These are phyloP conservation scores for Listronotus bonariensis DNA, from an alignment of 1,140 invertebrate species.

Conservation along the genomic window DNA sequence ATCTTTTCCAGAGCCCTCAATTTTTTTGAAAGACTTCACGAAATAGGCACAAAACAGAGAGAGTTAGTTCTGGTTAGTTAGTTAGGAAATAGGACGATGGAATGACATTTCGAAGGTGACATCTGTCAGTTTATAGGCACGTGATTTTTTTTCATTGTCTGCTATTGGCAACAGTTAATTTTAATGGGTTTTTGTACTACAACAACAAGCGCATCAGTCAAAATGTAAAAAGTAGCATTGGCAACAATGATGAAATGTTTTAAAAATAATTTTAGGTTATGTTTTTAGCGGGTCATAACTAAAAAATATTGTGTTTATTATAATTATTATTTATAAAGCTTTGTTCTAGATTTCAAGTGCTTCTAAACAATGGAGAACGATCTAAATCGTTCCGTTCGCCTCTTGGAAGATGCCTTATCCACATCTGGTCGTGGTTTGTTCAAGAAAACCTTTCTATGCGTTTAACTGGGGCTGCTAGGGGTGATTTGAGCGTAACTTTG, in stretches of 20 bases:
- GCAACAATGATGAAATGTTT: no score
- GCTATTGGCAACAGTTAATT: neutral
- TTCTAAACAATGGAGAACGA: conserved; percentile 47
- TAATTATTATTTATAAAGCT: no score
- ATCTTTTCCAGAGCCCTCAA: neutral
- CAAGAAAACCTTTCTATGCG: conserved; percentile 30
- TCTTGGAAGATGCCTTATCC: conserved; percentile 51
- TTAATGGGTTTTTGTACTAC: no score
- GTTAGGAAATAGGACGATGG: conserved; percentile 11
- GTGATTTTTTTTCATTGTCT: conserved; percentile 1
- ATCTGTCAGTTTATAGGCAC: conserved; percentile 5
- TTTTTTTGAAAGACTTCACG: no score
- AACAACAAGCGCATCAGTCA: no score
- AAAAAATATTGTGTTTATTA: no score
- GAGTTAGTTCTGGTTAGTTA: no score
- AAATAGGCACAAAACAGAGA: no score
- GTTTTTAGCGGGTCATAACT: no score
- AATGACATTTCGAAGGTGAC: conserved; percentile 22
- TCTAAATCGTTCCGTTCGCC: conserved; percentile 49
- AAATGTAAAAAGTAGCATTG: no score
- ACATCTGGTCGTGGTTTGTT: conserved; percentile 44
- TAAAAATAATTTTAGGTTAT: no score
- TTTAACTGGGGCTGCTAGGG: conserved; percentile 9
- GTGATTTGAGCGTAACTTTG: conserved; percentile 49
- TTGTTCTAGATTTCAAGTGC: no score